phyloP scores from a whole-genome alignment of 2,888 invertebrate genomes.

The Nephrotoma appendiculata region DNA sequence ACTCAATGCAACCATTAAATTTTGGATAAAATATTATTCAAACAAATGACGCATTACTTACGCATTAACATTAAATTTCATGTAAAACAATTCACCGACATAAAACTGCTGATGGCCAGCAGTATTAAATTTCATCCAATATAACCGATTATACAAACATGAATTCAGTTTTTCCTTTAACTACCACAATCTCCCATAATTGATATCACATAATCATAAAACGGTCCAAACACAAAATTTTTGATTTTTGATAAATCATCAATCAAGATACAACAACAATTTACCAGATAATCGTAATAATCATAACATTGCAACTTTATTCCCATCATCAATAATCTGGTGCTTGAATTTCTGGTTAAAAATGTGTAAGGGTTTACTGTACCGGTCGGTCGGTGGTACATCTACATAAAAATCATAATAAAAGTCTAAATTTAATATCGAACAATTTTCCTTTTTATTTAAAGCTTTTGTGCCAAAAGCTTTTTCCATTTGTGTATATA shows the following conservation, averaged over 20 bases:
- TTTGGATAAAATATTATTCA: neutral
- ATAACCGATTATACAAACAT: neutral
- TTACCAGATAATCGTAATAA: neutral
- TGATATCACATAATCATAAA: neutral
- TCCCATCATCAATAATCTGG: neutral
- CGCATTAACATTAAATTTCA: neutral
- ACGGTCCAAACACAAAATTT: neutral
- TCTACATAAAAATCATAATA: neutral
- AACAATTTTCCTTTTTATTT: neutral
- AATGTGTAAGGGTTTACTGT: neutral
- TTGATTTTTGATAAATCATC: neutral
- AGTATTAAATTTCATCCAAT: neutral
- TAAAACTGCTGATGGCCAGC: neutral
- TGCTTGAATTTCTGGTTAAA: neutral
- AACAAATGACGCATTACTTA: neutral
- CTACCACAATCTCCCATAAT: neutral
- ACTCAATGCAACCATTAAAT: too few relatives aligned
- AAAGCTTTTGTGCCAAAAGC: neutral
- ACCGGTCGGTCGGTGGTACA: neutral
- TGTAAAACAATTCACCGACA: neutral
- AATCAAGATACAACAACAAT: neutral
- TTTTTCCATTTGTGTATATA: neutral
- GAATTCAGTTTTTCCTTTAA: neutral
- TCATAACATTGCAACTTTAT: neutral
- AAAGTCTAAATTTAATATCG: neutral